Evolutionary conservation across 2,113 vertebrate species (phyloP).

Genomic region (Zapornia atra): DNA sequence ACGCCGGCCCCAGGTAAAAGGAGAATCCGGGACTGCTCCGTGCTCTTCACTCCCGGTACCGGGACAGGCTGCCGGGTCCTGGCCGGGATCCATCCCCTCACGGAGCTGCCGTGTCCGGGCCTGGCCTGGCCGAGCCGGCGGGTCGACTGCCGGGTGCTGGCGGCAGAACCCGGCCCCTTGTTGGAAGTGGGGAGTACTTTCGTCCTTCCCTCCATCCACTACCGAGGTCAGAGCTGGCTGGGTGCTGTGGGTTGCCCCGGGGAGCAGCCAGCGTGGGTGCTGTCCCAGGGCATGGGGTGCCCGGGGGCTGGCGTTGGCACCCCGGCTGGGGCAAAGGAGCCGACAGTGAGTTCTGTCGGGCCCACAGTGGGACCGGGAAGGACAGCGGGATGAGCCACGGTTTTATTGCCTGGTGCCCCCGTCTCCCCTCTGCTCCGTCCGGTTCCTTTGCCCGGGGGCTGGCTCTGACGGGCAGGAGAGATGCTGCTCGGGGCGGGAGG

Average conservation of each 20-base stretch:
- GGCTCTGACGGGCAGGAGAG: not conserved
- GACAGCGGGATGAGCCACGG: not conserved
- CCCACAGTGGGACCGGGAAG: not conserved
- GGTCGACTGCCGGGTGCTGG: slow-evolving; percentile 5
- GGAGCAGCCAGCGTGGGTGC: not conserved
- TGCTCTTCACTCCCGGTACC: not conserved
- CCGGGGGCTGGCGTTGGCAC: not conserved
- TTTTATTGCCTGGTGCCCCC: slow-evolving; percentile 20
- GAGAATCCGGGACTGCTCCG: not conserved
- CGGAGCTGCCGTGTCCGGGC: not conserved
- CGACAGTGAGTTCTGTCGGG: rapidly evolving
- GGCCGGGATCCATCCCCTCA: not conserved
- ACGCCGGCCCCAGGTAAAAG: not conserved
- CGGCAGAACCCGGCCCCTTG: slow-evolving; percentile 49
- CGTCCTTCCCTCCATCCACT: slow-evolving; percentile 45
- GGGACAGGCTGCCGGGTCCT: not conserved
- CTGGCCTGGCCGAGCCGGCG: not conserved
- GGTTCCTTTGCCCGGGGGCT: not conserved
- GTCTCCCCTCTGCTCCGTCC: not conserved
- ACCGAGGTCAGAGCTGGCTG: slow-evolving; percentile 14
- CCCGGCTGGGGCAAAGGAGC: not conserved
- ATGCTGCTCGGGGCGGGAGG: not conserved
- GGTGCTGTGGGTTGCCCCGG: not conserved
- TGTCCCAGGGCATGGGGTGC: not conserved
- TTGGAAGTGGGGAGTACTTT: slow-evolving; percentile 16